A percentile compares a stretch with the other conserved stretches of the same genome.
Evolutionary conservation across 2,888 invertebrate species (phyloP).

Genomic region (Catocala fraxini): DNA sequence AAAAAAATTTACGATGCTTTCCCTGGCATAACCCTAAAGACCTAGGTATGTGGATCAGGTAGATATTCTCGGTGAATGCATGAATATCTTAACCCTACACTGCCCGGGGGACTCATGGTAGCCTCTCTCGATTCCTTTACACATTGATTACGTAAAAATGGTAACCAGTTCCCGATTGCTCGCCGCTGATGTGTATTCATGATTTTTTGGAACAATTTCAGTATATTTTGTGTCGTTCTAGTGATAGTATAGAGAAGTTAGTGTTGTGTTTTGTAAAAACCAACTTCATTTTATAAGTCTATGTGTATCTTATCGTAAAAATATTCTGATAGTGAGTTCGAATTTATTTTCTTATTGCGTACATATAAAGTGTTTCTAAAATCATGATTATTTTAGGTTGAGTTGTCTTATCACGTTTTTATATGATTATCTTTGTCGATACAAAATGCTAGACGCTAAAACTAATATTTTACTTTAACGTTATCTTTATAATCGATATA

Average conservation of each 20-base stretch:
- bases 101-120: conserved; percentile 39
- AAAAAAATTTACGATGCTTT: conserved; percentile 16
- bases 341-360: too few relatives aligned
- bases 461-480: too few relatives aligned
- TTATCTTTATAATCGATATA: too few relatives aligned
- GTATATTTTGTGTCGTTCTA: background rate
- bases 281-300: too few relatives aligned
- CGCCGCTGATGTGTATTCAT: conserved; percentile 32
- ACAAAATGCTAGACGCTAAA: too few relatives aligned
- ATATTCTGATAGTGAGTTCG: too few relatives aligned
- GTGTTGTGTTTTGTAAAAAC: background rate
- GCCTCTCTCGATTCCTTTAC: conserved; percentile 29
- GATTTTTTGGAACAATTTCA: conserved; percentile 9
- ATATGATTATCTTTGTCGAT: too few relatives aligned
- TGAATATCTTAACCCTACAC: conserved; percentile 49
- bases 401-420: too few relatives aligned
- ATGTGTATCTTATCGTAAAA: too few relatives aligned
- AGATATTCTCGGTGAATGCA: conserved; percentile 39
- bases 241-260: background rate
- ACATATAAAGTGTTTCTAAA: too few relatives aligned
- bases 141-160: conserved; percentile 51
- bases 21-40: conserved; percentile 18
- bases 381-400: too few relatives aligned
- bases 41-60: conserved; percentile 32
- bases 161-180: conserved; percentile 27